Base-by-base conservation (phyloP, 2,888 invertebrate genomes). In the Apantesis nais region DNA sequence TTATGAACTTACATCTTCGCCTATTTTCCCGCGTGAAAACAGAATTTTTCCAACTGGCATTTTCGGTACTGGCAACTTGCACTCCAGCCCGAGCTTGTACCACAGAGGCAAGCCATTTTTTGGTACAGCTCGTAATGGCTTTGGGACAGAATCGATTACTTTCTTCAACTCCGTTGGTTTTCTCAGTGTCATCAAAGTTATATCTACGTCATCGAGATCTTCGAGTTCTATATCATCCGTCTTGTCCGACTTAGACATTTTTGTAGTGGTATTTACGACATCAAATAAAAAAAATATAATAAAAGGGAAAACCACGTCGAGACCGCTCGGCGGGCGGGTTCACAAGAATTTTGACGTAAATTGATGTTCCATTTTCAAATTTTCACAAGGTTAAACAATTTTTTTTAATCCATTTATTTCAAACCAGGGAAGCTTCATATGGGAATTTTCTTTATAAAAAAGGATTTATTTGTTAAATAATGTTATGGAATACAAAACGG, bases 41-140 rank as follows among this genome's bases (percentile, higher is more conserved):
- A 93, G 82, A 70, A 96, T 90, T 71, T 90, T 93, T 3, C 95
- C 95, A 34, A 85, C 86, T 0, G 96, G 96, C 87, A 94, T 94
- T 82, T 94, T 93, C 25, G 96, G 93, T 71, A 95, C 91, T 1
- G 96, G 96, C 68, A 96, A 85, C 82, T 96, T 96, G 72, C 90
- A 86, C 78, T 96, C 96, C 82, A 96, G 79, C 0, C 95, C 95
- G 5, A 96, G 88, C 60, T 86, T 88, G 71, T 92, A 91, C 96
- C 96, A 96, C 71, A 93, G 71, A 3, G 96, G 96, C 34, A 96
- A 85, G 1, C 94, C 95, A 89, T 92, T 92, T 76, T 92, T 92
- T 1, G 95, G 95, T 3, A 95, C 93, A 2, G 94, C 89, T 39
- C 92, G 85, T 60, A 86, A 72, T 0, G 95, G 95, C 75, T 93